Conservation (phyloP, 1,140 invertebrate genomes). For the Rhynchophorus ferrugineus region DNA sequence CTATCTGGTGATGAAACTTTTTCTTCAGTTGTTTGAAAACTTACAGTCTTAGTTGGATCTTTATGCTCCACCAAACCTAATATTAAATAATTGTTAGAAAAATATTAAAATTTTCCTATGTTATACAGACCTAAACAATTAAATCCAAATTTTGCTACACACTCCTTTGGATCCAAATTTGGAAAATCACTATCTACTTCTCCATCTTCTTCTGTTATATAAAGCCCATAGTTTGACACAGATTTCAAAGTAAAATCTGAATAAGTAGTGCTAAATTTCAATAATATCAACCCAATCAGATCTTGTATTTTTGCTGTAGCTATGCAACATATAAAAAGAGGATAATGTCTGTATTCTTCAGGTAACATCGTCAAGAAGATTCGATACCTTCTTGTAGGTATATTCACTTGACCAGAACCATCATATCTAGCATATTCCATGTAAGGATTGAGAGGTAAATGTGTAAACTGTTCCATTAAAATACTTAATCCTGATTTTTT, state of each 20-base stretch:
- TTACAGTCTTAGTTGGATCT: conserved; percentile 20
- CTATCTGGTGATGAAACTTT: conserved; percentile 7
- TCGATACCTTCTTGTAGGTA: conserved; percentile 68
- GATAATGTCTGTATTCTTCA: conserved; percentile 72
- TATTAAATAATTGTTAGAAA: background rate
- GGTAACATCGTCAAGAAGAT: conserved; percentile 85
- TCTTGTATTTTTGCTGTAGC: conserved; percentile 81
- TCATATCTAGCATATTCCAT: conserved; percentile 87
- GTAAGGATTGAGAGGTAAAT: conserved; percentile 75
- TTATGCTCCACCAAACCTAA: conserved; percentile 27
- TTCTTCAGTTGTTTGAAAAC: conserved; percentile 15
- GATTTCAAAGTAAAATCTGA: conserved; percentile 51
- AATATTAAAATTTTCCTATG: background rate
- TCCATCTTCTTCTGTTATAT: conserved; percentile 95
- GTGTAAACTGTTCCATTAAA: conserved; percentile 65
- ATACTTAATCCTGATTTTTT: conserved; percentile 58
- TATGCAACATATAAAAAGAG: conserved; percentile 72
- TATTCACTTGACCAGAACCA: conserved; percentile 67
- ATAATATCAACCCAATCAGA: conserved; percentile 90
- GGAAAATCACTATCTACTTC: conserved; percentile 93
- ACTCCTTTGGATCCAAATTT: conserved; percentile 77
- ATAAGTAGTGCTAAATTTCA: conserved; percentile 57
- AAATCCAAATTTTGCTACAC: conserved; percentile 89
- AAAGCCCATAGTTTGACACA: conserved; percentile 69
- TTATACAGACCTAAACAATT: conserved; percentile 54